These are phyloP conservation scores for Drosophila albomicans DNA, from an alignment of 1,140 invertebrate species.

Conservation along the genomic window DNA sequence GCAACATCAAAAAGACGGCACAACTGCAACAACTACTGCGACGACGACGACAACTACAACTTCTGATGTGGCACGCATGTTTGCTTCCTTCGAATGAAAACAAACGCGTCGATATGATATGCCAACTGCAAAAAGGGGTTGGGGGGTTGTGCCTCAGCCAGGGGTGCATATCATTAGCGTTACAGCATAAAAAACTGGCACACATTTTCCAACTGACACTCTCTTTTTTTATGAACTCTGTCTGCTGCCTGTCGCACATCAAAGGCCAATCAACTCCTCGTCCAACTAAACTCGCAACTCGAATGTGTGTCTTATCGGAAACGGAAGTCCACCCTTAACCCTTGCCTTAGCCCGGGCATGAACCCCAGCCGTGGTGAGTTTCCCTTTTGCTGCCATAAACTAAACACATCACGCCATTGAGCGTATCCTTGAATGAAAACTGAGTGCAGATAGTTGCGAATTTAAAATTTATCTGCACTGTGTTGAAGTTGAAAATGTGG, in stretches of 20 bases:
- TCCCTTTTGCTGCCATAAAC: slow-evolving; percentile 49
- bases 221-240: slow-evolving; percentile 46
- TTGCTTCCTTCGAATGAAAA: slow-evolving; percentile 68
- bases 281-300: slow-evolving; percentile 24
- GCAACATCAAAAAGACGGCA: slow-evolving; percentile 70
- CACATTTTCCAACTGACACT: slow-evolving; percentile 78
- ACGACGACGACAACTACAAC: slow-evolving; percentile 34
- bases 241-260: slow-evolving; percentile 52
- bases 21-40: slow-evolving; percentile 59
- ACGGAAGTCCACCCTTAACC: slow-evolving; percentile 75
- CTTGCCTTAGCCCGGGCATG: slow-evolving; percentile 54
- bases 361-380: slow-evolving; percentile 64
- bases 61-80: slow-evolving; percentile 69
- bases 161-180: slow-evolving; percentile 80
- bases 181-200: slow-evolving; percentile 51
- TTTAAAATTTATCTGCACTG: background rate
- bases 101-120: slow-evolving; percentile 65
- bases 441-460: background rate
- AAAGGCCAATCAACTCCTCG: slow-evolving; percentile 78
- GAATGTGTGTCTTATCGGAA: slow-evolving; percentile 68
- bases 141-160: slow-evolving; percentile 34
- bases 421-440: background rate
- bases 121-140: slow-evolving; percentile 23
- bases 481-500: background rate
- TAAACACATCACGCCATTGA: background rate